Conservation (phyloP, 2,797 vertebrate genomes). For the Neosalanx taihuensis region DNA sequence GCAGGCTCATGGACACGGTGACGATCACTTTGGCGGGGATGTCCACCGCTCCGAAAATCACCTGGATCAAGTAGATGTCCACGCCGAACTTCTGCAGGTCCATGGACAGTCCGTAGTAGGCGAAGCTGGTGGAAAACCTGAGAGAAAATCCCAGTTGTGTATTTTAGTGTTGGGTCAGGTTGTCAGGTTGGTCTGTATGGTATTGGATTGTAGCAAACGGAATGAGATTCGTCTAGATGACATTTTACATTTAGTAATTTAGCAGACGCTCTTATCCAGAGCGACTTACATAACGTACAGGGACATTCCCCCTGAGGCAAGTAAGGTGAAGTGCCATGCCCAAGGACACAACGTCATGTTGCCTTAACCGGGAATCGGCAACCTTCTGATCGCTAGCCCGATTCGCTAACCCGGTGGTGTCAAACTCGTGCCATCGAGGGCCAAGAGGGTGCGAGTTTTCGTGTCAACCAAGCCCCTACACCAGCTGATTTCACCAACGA, state of each 20-base stretch:
- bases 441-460: too few species aligned
- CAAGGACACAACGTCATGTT: too few species aligned
- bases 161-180: neutral
- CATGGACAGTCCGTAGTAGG: constrained; percentile 89
- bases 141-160: neutral
- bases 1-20: constrained; percentile 74
- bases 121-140: constrained; percentile 90
- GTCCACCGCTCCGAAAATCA: constrained; percentile 89
- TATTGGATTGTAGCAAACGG: neutral
- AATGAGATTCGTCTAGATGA: neutral
- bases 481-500: too few species aligned
- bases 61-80: constrained; percentile 89
- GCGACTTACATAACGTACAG: too few species aligned
- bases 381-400: too few species aligned
- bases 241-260: neutral
- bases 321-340: too few species aligned
- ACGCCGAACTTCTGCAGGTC: constrained; percentile 88
- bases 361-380: too few species aligned
- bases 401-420: too few species aligned
- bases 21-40: constrained; percentile 86
- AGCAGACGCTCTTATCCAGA: too few species aligned
- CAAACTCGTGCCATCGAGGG: too few species aligned
- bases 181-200: neutral
- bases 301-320: too few species aligned
- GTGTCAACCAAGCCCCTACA: too few species aligned